These are phyloP conservation scores for Platycnemis pennipes DNA, from an alignment of 2,888 invertebrate genomes.

Conservation along the genomic window DNA sequence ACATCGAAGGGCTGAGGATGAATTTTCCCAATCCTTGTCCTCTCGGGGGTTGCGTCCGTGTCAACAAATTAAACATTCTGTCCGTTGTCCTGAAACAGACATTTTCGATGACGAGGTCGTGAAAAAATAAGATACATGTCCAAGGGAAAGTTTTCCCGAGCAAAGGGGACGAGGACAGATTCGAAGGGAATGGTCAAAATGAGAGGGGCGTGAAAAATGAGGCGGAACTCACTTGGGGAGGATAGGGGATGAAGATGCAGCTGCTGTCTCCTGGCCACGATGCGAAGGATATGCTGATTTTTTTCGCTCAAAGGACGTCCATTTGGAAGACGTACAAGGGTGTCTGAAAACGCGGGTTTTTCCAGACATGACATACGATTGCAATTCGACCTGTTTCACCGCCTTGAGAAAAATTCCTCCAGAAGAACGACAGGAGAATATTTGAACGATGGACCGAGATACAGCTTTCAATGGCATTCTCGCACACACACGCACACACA, in stretches of 20 bases:
- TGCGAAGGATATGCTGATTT: constrained; percentile 34
- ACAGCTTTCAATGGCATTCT: background rate
- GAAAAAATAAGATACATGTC: constrained; percentile 17
- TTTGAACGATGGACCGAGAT: background rate
- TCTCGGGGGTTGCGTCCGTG: background rate
- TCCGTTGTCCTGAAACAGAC: constrained; percentile 21
- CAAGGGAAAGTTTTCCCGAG: constrained; percentile 64
- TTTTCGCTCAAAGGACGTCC: constrained; percentile 33
- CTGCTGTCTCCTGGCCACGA: background rate
- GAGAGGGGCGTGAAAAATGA: constrained; percentile 51
- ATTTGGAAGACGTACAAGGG: constrained; percentile 57
- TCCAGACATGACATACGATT: background rate
- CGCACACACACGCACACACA: background rate
- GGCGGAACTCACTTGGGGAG: background rate
- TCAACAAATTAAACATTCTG: constrained; percentile 27
- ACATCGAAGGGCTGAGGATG: background rate
- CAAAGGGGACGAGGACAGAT: constrained; percentile 65
- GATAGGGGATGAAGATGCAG: background rate
- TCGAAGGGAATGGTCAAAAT: constrained; percentile 18
- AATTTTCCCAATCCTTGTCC: background rate
- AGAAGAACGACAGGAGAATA: background rate
- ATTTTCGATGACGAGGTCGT: constrained; percentile 60
- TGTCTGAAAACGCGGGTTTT: constrained; percentile 16
- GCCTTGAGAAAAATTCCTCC: background rate
- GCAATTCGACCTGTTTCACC: background rate